Base-by-base conservation (phyloP, 2,113 vertebrate genomes). In the Lepus timidus region DNA sequence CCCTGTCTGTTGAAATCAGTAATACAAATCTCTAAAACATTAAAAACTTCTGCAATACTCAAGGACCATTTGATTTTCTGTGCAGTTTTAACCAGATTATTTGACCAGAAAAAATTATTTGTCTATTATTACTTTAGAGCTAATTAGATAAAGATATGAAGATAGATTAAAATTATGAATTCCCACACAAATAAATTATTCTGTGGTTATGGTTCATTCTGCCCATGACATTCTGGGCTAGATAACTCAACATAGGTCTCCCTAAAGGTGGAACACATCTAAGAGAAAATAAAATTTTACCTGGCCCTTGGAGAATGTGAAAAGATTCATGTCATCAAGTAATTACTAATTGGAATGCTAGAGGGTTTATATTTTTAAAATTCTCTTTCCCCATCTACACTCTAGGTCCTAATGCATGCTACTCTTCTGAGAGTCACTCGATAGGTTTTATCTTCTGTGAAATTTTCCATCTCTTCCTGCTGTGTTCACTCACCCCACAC, bases 41-140 rank as follows among this genome's bases (percentile, higher is more conserved):
- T 20, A 64, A 14, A 82, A 20, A 49, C 33, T 39, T 90, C 14
- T 29, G 8, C 14, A 31, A 44, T 61, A 75, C 52, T 51, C 29
- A 49, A 2, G 10, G 4, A 81, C 65, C 7, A 6, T 17, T 95
- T 61, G 1, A 39, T 94, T 51, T 94, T 80, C 67, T 25, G 65
- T 5, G 36, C 61, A 16, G 4, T 67, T 39, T 84, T 67, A 31
- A 36, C 36, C 36, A 36, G 36, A 36, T 76, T 62, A 68, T 64
- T 68, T 88, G 58, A 51, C 23, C 27, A 84, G 31, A 83, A 93
- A 52, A 19, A 96, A 68, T 16, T 52, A 81, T 62, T 85, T 84
- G n/a, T 67, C 13, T 3, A 67, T 61, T 78, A n/a, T 36, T n/a
- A 49, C 31, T 12, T 80, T 25, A 73, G 7, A 91, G 51, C 22